Evolutionary conservation across 1,140 invertebrate genomes (phyloP), one percentile per base, ranked within the genome.

Genomic region (Anagrus nilaparvatae): DNA sequence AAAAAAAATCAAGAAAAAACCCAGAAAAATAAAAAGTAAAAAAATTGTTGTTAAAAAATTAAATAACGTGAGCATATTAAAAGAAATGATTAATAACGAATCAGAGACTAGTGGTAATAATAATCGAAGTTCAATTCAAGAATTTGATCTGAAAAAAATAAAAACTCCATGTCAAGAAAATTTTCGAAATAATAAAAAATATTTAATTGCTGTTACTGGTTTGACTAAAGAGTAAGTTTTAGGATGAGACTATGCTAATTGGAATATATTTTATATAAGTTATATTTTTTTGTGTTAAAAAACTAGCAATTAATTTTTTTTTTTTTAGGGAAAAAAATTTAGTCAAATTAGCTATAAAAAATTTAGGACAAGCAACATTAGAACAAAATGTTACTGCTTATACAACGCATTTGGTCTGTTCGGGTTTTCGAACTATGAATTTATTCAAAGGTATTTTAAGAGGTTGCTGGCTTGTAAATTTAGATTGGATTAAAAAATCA

Each of bases 371-470:
- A 13, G 62, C 61, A 18, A 44, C 47, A 13, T 44, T 69, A 5
- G 58, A 61, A 40, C 19, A 46, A 32, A 57, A 49, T 10, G 60
- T 68, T 3, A 56, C 65, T 4, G 50, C 47, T 47, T 47, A 48
- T 16, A 70, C 67, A 10, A 71, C 64, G 12, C 69, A 71, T 40
- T 56, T 72, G 6, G 50, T 72, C 5, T 62, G 56, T 27, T 60
- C 63, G 2, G 66, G 65, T 36, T 48, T 66, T 5, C 53, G 69
- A 6, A 72, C 70, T 3, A 52, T 71, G 21, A 72, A 72, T 51
- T 42, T 72, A 19, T 40, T 72, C 8, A 60, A 59, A 41, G 68
- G 59, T 37, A 65, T 72, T 37, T 59, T 69, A 41, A 51, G 67
- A 46, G 70, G 70, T 10, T 70, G 65, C 32, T 71, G 67, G 67